Percentiles rank a stretch among this genome's conserved stretches.
Conservation (phyloP, 2,113 vertebrate genomes). For the Corythaixoides concolor region DNA sequence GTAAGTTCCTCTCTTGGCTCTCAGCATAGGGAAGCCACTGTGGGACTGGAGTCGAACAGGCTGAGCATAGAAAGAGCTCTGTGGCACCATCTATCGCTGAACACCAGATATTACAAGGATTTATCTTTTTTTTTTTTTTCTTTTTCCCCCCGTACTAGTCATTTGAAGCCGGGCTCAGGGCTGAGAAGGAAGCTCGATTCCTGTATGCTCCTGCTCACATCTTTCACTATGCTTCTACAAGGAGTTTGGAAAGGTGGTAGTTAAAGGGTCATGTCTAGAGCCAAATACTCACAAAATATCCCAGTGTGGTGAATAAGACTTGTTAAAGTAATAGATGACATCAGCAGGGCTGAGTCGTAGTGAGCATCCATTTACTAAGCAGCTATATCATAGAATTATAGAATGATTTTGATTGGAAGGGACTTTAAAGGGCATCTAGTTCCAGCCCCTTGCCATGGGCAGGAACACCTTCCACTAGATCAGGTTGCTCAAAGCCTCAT, state of each 20-base stretch:
- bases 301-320: not conserved
- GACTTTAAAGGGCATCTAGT: no score
- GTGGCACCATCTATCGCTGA: not conserved
- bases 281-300: not conserved
- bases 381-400: not conserved
- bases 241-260: not conserved
- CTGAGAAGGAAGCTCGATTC: not conserved
- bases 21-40: not conserved
- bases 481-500: no score
- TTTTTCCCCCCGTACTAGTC: accelerated
- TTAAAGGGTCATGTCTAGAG: not conserved
- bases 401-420: no score
- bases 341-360: not conserved
- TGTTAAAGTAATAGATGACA: not conserved
- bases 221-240: not conserved
- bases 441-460: no score
- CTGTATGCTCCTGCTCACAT: not conserved
- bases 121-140: not conserved
- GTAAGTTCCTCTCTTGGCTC: not conserved
- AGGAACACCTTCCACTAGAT: no score
- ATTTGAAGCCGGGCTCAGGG: not conserved
- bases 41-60: not conserved
- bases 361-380: not conserved
- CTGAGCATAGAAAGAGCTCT: not conserved
- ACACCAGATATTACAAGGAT: not conserved